A percentile compares a stretch with the other conserved stretches of the same genome.
Conservation (phyloP, 2,797 vertebrate genomes). For the Syndactyla subalaris region DNA sequence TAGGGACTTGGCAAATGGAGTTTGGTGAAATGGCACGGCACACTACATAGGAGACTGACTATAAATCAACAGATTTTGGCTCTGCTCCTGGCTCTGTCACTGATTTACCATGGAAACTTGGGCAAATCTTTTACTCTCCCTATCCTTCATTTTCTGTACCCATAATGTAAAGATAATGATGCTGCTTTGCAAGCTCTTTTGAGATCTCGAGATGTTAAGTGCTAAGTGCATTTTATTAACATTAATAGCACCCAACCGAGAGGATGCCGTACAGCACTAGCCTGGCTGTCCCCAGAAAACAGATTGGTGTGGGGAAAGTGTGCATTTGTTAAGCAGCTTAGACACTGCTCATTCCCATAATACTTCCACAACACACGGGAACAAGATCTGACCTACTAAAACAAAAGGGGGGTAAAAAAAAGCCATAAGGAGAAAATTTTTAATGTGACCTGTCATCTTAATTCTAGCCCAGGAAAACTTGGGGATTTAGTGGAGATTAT, state of each 20-base stretch:
- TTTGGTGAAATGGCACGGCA: conserved; percentile 63
- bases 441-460: neutral
- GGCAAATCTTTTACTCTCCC: conserved; percentile 37
- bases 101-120: conserved; percentile 67
- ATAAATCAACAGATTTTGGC: conserved; percentile 68
- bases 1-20: conserved; percentile 55
- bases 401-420: neutral
- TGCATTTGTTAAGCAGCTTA: conserved; percentile 64
- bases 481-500: conserved; percentile 43
- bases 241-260: conserved; percentile 53
- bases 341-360: conserved; percentile 42
- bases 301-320: conserved; percentile 60
- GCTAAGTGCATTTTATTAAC: conserved; percentile 52
- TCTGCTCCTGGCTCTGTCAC: conserved; percentile 61
- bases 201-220: conserved; percentile 56
- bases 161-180: conserved; percentile 54
- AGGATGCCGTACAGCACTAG: conserved; percentile 32
- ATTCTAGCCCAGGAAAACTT: conserved; percentile 40
- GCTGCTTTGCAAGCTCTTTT: conserved; percentile 55
- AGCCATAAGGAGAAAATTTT: conserved; percentile 14
- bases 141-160: conserved; percentile 19
- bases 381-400: conserved; percentile 47
- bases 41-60: conserved; percentile 22
- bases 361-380: neutral
- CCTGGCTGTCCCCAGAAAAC: conserved; percentile 57